These are phyloP conservation scores for Stenurella melanura DNA, from an alignment of 2,888 invertebrate genomes.

Conservation along the genomic window DNA sequence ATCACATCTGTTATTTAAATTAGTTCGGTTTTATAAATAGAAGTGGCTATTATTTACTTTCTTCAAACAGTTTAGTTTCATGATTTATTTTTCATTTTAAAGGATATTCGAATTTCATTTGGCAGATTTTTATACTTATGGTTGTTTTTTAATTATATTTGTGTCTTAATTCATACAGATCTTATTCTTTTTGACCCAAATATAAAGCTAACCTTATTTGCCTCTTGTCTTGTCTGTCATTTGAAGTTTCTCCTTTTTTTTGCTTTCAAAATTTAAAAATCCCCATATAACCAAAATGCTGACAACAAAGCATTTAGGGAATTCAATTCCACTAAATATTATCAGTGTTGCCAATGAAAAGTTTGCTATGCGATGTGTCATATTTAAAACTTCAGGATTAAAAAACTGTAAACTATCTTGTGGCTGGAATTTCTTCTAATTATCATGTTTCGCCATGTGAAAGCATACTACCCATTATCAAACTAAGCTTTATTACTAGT, in stretches of 20 bases:
- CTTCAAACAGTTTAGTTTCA: slow-evolving; percentile 3
- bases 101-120: slow-evolving; percentile 16
- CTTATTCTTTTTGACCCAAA: slow-evolving; percentile 59
- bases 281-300: slow-evolving; percentile 28
- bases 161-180: slow-evolving; percentile 49
- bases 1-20: slow-evolving; percentile 60
- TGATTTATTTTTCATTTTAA: slow-evolving; percentile 24
- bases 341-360: not conserved
- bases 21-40: slow-evolving; percentile 55
- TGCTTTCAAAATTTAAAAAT: slow-evolving; percentile 35
- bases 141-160: slow-evolving; percentile 40
- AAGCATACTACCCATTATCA: no score
- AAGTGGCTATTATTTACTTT: slow-evolving; percentile 35
- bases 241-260: slow-evolving; percentile 34
- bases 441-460: no score
- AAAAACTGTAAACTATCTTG: no score
- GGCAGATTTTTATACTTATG: slow-evolving; percentile 13
- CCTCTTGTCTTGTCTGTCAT: slow-evolving; percentile 35
- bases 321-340: not conserved
- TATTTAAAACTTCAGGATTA: no score
- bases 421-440: no score
- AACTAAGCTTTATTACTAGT: no score
- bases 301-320: slow-evolving; percentile 38
- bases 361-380: no score
- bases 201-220: slow-evolving; percentile 59